Percentiles rank a stretch among this genome's conserved stretches.
These are phyloP conservation scores for Rapana venosa DNA, from an alignment of 2,888 invertebrate genomes.

Conservation along the genomic window DNA sequence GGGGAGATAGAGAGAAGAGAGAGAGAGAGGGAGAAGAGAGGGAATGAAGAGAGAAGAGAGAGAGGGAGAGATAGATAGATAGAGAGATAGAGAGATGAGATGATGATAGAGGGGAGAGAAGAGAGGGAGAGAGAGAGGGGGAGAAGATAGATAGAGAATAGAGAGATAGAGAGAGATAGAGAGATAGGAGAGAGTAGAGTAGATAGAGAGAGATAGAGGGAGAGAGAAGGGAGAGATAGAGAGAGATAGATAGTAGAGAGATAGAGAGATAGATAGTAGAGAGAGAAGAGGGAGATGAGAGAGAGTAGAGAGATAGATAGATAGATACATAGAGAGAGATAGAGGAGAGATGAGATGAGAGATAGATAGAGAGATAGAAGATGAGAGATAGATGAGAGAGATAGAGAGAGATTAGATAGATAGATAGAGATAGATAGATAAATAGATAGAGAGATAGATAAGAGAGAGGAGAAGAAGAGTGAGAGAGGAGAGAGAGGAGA, in stretches of 20 bases:
- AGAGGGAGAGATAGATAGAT: not conserved
- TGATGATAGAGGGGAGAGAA: not conserved
- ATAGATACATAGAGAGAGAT: too few species aligned
- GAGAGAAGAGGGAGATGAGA: not conserved
- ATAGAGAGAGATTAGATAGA: too few species aligned
- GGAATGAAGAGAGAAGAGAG: not conserved
- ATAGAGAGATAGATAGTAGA: not conserved
- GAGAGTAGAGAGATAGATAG: not conserved
- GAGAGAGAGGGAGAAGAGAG: not conserved
- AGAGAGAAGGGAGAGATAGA: too few species aligned
- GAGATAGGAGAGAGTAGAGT: not conserved
- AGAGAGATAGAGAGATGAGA: not conserved
- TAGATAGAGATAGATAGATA: too few species aligned
- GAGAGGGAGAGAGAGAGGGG: not conserved
- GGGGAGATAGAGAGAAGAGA: not conserved
- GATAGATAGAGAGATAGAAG: too few species aligned
- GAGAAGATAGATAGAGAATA: not conserved
- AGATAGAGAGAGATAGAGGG: not conserved
- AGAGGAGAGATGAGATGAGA: too few species aligned
- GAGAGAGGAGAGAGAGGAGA: not conserved
- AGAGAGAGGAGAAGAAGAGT: not conserved
- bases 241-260: not conserved
- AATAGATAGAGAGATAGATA: too few species aligned
- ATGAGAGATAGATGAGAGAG: too few species aligned
- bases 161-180: not conserved